Conservation (phyloP, 2,113 vertebrate species). For the Danio rerio region DNA sequence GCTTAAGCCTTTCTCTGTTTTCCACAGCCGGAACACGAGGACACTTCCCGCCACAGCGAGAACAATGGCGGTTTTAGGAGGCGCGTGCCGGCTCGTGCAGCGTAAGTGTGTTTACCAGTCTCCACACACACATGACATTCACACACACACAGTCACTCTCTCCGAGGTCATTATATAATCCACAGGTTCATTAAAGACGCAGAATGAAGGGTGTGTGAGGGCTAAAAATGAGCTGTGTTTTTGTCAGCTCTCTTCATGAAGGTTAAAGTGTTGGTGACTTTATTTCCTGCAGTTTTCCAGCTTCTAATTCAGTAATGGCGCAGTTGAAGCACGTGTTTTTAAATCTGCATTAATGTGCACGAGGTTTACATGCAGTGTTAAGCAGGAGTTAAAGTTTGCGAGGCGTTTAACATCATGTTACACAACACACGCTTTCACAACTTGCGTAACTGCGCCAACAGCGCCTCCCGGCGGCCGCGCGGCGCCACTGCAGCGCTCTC, state of each 20-base stretch:
- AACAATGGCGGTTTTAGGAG: slow-evolving; percentile 70
- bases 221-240: background rate
- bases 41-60: background rate
- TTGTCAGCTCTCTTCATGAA: background rate
- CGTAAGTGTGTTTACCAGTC: slow-evolving; percentile 66
- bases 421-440: slow-evolving; percentile 68
- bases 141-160: background rate
- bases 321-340: background rate
- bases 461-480: slow-evolving; percentile 15
- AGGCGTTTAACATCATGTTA: slow-evolving; percentile 61
- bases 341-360: background rate
- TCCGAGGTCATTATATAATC: background rate
- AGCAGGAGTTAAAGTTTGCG: slow-evolving; percentile 28
- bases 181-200: background rate
- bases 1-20: background rate
- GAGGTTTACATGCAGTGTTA: background rate
- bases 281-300: background rate
- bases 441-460: slow-evolving; percentile 71
- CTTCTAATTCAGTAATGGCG: background rate
- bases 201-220: background rate
- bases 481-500: slow-evolving; percentile 41
- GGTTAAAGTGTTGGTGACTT: slow-evolving; percentile 24
- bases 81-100: slow-evolving; percentile 65
- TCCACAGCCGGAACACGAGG: background rate
- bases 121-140: background rate